These are phyloP conservation scores for Pterostichus madidus DNA, from an alignment of 2,888 invertebrate species.

Conservation along the genomic window DNA sequence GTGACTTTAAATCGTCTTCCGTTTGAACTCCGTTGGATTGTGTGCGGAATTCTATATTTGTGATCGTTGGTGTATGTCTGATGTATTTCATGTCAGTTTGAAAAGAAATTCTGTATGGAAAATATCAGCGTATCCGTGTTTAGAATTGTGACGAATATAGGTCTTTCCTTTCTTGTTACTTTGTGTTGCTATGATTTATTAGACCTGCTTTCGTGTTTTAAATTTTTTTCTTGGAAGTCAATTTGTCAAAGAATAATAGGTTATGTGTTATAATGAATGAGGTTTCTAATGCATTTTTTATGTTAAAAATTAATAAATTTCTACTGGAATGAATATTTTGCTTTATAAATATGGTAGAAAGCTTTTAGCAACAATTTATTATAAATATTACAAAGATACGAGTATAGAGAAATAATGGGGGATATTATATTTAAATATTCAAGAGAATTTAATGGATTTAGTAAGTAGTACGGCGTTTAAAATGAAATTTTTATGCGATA, in stretches of 20 bases:
- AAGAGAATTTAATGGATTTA: neutral
- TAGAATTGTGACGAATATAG: slow-evolving; percentile 26
- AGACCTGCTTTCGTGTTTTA: slow-evolving; percentile 19
- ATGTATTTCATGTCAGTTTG: slow-evolving; percentile 49
- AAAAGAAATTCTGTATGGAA: slow-evolving; percentile 34
- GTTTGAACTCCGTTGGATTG: slow-evolving; percentile 59
- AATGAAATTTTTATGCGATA: neutral
- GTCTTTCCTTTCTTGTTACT: slow-evolving; percentile 1
- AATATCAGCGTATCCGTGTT: slow-evolving; percentile 34
- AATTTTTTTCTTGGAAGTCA: neutral
- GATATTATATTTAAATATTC: neutral
- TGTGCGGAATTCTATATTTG: slow-evolving; percentile 48
- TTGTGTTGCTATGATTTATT: slow-evolving; percentile 29
- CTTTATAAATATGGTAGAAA: neutral
- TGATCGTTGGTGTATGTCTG: slow-evolving; percentile 34
- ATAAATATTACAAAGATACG: neutral
- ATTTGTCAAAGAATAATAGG: slow-evolving; percentile 5
- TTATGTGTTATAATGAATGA: slow-evolving; percentile 2
- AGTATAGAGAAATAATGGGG: neutral
- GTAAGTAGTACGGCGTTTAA: neutral
- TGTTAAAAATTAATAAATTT: neutral
- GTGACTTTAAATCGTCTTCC: slow-evolving; percentile 51
- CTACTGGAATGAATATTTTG: neutral
- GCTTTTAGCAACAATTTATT: neutral
- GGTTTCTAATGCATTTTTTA: slow-evolving; percentile 15